Conservation (phyloP, 2,888 invertebrate genomes). For the Ectemnius continuus region DNA sequence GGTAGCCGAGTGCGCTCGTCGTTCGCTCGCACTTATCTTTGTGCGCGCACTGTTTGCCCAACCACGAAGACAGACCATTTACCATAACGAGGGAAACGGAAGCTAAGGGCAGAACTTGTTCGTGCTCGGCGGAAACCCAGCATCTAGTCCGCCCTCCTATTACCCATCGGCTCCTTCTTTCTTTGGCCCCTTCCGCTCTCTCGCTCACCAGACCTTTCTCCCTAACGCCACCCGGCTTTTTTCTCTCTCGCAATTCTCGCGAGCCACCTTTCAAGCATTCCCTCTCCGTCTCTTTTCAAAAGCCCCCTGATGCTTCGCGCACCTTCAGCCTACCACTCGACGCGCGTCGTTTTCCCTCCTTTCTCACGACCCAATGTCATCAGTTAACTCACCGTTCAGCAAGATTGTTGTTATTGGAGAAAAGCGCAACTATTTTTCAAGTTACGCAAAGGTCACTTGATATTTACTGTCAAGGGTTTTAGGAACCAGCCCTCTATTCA, state of each 20-base stretch:
- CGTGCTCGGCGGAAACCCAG: constrained; percentile 41
- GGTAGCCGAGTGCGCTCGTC: constrained; percentile 61
- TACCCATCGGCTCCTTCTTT: constrained; percentile 20
- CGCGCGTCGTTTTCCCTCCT: constrained; percentile 1
- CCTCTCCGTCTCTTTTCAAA: neutral
- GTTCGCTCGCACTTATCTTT: constrained; percentile 70
- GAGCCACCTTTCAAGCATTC: constrained; percentile 2
- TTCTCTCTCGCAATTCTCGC: constrained; percentile 24
- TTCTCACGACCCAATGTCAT: constrained; percentile 15
- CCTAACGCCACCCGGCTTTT: neutral
- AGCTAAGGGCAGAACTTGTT: constrained; percentile 61
- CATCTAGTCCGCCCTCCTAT: constrained; percentile 15
- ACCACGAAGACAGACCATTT: constrained; percentile 74
- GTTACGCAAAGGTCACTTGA: constrained; percentile 6
- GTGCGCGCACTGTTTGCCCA: constrained; percentile 70
- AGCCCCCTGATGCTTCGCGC: neutral
- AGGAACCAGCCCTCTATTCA: too few species aligned
- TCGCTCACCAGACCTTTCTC: neutral
- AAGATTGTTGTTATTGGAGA: constrained; percentile 4
- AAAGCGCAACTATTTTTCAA: constrained; percentile 25
- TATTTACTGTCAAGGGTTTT: too few species aligned
- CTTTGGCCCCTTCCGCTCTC: neutral
- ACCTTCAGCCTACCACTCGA: neutral
- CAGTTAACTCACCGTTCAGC: constrained; percentile 30
- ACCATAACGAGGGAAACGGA: constrained; percentile 74